Percentiles rank a stretch among this genome's conserved stretches.
Evolutionary conservation across 2,888 invertebrate genomes (phyloP).

Genomic region (Ceramica pisi): DNA sequence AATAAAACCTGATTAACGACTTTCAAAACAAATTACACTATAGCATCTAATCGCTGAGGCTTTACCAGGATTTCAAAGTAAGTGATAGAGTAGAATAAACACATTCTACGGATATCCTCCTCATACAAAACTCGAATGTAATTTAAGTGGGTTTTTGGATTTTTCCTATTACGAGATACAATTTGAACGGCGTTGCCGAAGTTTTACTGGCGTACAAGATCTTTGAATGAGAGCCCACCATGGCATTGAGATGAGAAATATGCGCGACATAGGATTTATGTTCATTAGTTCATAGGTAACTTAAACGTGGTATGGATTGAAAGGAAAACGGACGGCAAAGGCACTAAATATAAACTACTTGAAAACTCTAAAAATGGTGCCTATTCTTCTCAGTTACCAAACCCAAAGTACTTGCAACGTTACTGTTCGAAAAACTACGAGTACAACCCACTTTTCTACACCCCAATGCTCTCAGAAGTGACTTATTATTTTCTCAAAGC

Average conservation of each 20-base stretch:
- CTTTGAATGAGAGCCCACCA: neutral
- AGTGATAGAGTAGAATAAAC: no score
- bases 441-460: conserved; percentile 4
- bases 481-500: conserved; percentile 39
- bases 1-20: neutral
- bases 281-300: neutral
- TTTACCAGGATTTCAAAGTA: neutral
- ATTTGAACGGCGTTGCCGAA: neutral
- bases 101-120: neutral
- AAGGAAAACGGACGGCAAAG: no score
- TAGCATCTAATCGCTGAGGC: neutral
- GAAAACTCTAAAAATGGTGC: neutral
- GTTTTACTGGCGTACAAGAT: neutral
- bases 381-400: neutral
- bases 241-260: neutral
- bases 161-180: neutral
- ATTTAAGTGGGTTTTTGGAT: neutral
- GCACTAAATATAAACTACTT: neutral
- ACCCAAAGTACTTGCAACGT: neutral
- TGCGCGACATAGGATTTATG: neutral
- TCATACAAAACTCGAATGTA: neutral
- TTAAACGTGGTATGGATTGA: neutral
- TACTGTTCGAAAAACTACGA: neutral
- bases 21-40: neutral
- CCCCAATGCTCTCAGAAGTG: neutral